Percentiles rank a stretch among this genome's conserved stretches.
Conservation (phyloP, 2,113 vertebrate genomes). For the Calyptomena viridis region DNA sequence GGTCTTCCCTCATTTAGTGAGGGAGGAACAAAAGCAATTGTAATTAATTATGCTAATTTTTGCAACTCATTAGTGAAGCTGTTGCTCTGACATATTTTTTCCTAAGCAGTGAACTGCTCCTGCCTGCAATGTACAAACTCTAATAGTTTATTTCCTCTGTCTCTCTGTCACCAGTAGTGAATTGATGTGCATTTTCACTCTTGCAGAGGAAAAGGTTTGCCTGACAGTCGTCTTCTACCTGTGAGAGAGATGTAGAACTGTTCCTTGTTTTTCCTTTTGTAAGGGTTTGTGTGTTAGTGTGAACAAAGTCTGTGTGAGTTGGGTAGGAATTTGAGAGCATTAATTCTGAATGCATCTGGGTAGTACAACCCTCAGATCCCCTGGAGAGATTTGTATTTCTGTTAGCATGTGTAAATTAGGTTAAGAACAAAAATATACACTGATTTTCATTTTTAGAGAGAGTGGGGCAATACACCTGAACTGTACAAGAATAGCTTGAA, state of each 20-base stretch:
- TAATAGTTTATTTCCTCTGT: neutral
- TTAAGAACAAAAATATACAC: neutral
- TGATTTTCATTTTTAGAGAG: neutral
- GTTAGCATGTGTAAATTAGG: neutral
- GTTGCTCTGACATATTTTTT: neutral
- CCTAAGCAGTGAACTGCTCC: neutral
- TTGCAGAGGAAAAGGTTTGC: neutral
- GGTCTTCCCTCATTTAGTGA: neutral
- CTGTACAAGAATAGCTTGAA: neutral
- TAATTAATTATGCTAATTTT: neutral
- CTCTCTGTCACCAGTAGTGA: neutral
- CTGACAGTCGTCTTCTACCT: neutral
- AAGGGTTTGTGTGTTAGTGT: neutral
- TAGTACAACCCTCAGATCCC: neutral
- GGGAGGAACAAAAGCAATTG: neutral
- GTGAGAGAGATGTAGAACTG: neutral
- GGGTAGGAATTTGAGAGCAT: neutral
- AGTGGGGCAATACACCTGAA: neutral
- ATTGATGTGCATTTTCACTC: neutral
- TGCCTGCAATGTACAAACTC: neutral
- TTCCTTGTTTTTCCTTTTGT: neutral
- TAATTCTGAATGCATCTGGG: neutral
- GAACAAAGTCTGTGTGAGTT: neutral
- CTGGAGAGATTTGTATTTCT: neutral
- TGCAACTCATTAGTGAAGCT: neutral